A percentile compares a stretch with the other conserved stretches of the same genome.
Conservation (phyloP, 1,140 invertebrate species). For the Cherax destructor region DNA sequence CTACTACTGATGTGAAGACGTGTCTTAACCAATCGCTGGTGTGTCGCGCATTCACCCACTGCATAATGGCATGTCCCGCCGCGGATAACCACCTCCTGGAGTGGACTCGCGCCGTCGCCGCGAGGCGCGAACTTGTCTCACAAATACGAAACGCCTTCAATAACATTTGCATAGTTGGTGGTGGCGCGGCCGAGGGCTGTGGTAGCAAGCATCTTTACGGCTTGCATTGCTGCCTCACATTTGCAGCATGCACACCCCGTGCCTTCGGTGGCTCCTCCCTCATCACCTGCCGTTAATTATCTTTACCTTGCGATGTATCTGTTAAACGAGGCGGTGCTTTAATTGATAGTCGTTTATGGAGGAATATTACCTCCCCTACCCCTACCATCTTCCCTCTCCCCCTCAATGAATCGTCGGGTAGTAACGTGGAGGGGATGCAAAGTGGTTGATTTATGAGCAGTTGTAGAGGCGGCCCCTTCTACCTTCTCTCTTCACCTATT, state of each 20-base stretch:
- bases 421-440: slow-evolving; percentile 1
- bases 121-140: slow-evolving; percentile 54
- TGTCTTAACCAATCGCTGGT: background rate
- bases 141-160: slow-evolving; percentile 55
- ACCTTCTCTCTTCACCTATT: background rate
- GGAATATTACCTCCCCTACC: background rate
- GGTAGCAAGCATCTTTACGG: slow-evolving; percentile 11
- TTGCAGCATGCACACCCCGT: background rate
- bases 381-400: background rate
- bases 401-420: background rate
- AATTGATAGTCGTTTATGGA: slow-evolving; percentile 7
- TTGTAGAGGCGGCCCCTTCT: background rate
- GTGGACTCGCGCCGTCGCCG: background rate
- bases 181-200: background rate
- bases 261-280: background rate
- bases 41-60: background rate
- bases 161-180: slow-evolving; percentile 61
- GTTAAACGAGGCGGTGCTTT: slow-evolving; percentile 2
- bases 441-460: background rate
- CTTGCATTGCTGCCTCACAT: background rate
- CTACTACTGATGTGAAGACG: no score
- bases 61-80: background rate
- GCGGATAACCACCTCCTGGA: background rate
- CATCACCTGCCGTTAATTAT: background rate
- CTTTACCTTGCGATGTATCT: slow-evolving; percentile 11